These are phyloP conservation scores for Trichopoda pennipes DNA, from an alignment of 2,888 invertebrate species.

Conservation along the genomic window DNA sequence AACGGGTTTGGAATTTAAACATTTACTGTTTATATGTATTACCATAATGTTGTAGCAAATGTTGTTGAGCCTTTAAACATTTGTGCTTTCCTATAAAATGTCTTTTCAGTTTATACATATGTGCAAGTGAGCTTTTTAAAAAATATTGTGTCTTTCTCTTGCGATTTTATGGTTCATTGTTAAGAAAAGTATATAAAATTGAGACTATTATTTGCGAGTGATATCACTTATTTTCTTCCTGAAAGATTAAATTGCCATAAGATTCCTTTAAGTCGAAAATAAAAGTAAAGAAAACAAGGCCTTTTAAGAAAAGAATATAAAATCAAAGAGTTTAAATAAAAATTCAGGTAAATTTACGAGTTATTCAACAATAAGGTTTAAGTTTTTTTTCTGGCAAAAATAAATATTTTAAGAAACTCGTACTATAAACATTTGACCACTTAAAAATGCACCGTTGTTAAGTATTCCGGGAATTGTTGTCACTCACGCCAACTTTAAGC, in stretches of 20 bases:
- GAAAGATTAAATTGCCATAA: slow-evolving; percentile 60
- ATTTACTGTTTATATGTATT: neutral
- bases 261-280: slow-evolving; percentile 8
- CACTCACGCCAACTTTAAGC: too few relatives aligned
- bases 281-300: neutral
- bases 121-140: slow-evolving; percentile 12
- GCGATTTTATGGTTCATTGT: slow-evolving; percentile 61
- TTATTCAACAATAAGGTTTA: too few relatives aligned
- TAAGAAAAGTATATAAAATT: slow-evolving; percentile 53
- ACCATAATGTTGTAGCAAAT: neutral
- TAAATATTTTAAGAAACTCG: too few relatives aligned
- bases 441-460: too few relatives aligned
- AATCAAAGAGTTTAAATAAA: slow-evolving; percentile 1
- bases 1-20: slow-evolving; percentile 34
- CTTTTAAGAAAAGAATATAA: slow-evolving; percentile 6
- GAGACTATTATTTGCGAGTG: slow-evolving; percentile 55
- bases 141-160: slow-evolving; percentile 12
- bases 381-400: too few relatives aligned
- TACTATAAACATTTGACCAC: too few relatives aligned
- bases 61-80: neutral
- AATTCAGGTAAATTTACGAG: too few relatives aligned
- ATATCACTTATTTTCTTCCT: slow-evolving; percentile 58
- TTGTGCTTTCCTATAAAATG: neutral
- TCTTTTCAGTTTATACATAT: neutral
- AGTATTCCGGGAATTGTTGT: too few relatives aligned